A percentile compares a stretch with the other conserved stretches of the same genome.
These are phyloP conservation scores for Ceyx cyanopectus DNA, from an alignment of 2,113 vertebrate genomes.

Conservation along the genomic window DNA sequence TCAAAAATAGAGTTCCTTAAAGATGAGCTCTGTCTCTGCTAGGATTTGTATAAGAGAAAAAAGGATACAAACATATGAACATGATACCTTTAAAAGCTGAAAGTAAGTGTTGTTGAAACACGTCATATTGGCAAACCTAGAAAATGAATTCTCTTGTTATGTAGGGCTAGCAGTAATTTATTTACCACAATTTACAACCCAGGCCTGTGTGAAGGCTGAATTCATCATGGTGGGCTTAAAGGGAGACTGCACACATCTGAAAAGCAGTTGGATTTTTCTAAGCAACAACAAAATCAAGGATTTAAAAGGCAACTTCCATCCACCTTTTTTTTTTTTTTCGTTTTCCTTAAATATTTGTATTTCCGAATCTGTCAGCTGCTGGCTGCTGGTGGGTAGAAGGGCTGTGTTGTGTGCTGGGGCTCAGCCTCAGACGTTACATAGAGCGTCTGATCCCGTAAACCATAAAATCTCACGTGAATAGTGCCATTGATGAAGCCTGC, in stretches of 20 bases:
- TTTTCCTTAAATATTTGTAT: neutral
- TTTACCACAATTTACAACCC: neutral
- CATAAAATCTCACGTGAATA: slow-evolving; percentile 60
- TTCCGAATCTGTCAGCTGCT: neutral
- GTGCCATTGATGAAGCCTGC: slow-evolving; percentile 37
- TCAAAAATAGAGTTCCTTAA: neutral
- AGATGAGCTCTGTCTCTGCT: neutral
- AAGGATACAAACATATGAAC: neutral
- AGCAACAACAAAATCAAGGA: neutral
- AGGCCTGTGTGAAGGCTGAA: neutral
- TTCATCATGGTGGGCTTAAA: neutral
- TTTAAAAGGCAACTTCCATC: slow-evolving; percentile 9
- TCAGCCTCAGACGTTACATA: slow-evolving; percentile 58
- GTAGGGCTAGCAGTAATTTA: neutral
- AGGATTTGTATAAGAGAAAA: neutral
- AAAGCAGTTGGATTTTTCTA: neutral
- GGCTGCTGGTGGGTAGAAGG: neutral
- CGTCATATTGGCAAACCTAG: neutral
- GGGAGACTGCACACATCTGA: neutral
- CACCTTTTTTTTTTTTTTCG: neutral
- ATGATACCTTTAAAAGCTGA: neutral
- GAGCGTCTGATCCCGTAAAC: slow-evolving; percentile 46
- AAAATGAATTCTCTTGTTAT: neutral
- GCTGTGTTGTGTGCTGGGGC: neutral
- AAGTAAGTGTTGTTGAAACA: slow-evolving; percentile 21